Evolutionary conservation across 2,888 invertebrate species (phyloP).

Genomic region (Epicampocera succincta): DNA sequence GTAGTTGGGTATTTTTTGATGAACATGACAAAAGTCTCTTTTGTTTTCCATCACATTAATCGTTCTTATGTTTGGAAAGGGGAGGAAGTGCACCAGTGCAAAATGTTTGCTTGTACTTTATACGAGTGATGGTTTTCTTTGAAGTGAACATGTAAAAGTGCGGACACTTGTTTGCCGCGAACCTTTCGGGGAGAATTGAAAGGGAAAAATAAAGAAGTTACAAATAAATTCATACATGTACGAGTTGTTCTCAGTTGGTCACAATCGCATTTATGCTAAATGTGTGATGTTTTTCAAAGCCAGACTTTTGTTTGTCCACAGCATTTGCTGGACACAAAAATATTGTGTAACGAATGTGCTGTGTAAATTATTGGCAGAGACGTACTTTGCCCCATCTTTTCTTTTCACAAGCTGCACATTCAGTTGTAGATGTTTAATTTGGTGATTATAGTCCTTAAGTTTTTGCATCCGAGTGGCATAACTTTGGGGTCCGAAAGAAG

Average conservation of each 20-base stretch:
- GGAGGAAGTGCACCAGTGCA: conserved; percentile 48
- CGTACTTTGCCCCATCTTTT: not conserved
- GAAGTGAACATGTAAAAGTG: conserved; percentile 34
- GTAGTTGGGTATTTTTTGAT: conserved; percentile 60
- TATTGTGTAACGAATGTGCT: conserved; percentile 24
- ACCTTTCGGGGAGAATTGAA: conserved; percentile 45
- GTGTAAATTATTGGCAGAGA: not conserved
- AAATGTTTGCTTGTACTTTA: not conserved
- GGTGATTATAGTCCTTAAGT: no score
- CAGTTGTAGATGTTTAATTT: no score
- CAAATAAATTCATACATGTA: conserved; percentile 2
- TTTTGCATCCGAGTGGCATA: no score
- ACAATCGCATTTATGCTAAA: conserved; percentile 4
- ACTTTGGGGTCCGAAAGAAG: no score
- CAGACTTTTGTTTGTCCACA: conserved; percentile 74
- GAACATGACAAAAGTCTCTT: conserved; percentile 67
- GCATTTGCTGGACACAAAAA: conserved; percentile 29
- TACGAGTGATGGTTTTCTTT: not conserved
- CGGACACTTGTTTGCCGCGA: conserved; percentile 65
- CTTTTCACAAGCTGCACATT: no score
- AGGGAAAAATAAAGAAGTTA: not conserved
- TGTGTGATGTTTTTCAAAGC: conserved; percentile 1
- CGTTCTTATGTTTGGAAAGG: conserved; percentile 44
- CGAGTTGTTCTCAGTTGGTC: not conserved
- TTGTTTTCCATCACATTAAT: conserved; percentile 52